Base-by-base conservation (phyloP, 2,113 vertebrate species). In the Syrmaticus mikado region DNA sequence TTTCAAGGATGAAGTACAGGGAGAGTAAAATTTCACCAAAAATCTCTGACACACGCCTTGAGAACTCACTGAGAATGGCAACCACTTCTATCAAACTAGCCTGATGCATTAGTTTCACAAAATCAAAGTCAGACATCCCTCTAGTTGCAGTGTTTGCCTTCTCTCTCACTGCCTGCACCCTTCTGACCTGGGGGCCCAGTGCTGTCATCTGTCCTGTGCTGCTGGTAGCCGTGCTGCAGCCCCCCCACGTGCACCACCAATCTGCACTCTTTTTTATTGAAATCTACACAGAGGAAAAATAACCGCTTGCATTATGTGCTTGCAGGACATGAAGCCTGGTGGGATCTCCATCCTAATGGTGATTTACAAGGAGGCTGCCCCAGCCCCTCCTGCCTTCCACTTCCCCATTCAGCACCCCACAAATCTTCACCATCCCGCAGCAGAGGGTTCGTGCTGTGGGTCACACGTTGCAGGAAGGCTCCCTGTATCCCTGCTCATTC, bases 241-340 rank as follows among this genome's bases (percentile, higher is more conserved):
- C 52, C 4, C 52, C 30, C 17, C 7, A 4, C 1, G 1, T 2
- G 3, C 2, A 1, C 15, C n/a, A 10, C 24, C n/a, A 16, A 1
- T 53, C 52, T 32, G 13, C 8, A 40, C 46, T 64, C 14, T 27
- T 67, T 30, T 50, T 14, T 32, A 61, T 3, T 72, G 28, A 48
- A 68, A 50, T 65, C 21, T 13, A 24, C 60, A 11, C 32, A 75
- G 53, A 45, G 84, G 50, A 28, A 65, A 61, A 67, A 41, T 2
- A 3, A 66, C 25, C 18, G 10, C 19, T 77, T 21, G 46, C 53
- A 36, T 10, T 27, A 16, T 11, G 13, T 38, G 27, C 11, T 68
- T 1, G 1, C 14, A 55, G 34, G n/a, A 85, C 24, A 60, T 18
- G 4, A 40, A 71, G 12, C 21, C 48, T 68, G 15, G 28, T 8